Base-by-base conservation (phyloP, 1,140 invertebrate species). In the Pissodes strobi region DNA sequence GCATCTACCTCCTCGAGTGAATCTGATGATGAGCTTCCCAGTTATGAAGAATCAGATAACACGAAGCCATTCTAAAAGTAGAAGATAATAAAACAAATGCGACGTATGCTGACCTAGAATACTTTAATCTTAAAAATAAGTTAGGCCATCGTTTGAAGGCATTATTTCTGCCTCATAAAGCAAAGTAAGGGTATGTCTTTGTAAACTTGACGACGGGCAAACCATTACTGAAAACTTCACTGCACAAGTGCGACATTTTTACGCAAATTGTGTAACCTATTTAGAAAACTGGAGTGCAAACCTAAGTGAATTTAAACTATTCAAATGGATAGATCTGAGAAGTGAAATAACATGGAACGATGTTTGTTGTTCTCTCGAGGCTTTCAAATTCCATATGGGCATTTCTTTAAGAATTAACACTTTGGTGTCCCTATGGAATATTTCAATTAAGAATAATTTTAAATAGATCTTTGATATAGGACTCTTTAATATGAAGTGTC, bases 51-150 rank as follows among this genome's bases (percentile, higher is more conserved):
- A n/a, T n/a, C n/a, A n/a, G n/a, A n/a, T n/a, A n/a, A n/a, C 46
- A 59, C 23, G 27, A 65, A 61, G 45, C 45, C 15, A 19, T 65
- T 51, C 39, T 39, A 43, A 30, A 21, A 2, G 17, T 65, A 2
- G 41, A 65, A 61, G 19, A 41, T 38, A 15, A 51, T 13, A 51
- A 34, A 10, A 30, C 43, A 38, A 39, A 22, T 3, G 45, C 38
- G 38, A 34, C 51, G 2, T 57, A 65, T 38, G 27, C 25, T 23
- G 8, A n/a, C 34, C 27, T 15, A 19, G 25, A 30, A 23, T 19
- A 18, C 19, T 39, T 1, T 22, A 13, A 37, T 61, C 27, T 62
- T 1, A 62, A 55, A 55, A 2, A 18, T 1, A 58, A 58, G 19
- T 12, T 61, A 2, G 25, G 5, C 12, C 8, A 9, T 1, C 10